A percentile compares a stretch with the other conserved stretches of the same genome.
Conservation (phyloP, 2,113 vertebrate genomes). For the Clarias magur region DNA sequence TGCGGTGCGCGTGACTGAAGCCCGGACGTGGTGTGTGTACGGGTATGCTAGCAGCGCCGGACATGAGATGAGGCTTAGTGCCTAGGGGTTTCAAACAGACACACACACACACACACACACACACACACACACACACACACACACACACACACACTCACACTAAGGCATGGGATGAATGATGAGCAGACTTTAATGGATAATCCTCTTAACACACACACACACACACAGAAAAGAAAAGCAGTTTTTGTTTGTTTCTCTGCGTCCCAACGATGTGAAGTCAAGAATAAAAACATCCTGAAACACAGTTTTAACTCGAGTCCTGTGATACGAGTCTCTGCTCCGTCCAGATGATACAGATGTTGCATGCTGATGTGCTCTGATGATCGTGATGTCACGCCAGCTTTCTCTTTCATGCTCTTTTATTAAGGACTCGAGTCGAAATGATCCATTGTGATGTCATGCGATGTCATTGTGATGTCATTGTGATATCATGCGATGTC, state of each 20-base stretch:
- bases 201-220: slow-evolving; percentile 13
- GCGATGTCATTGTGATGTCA: no score
- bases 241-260: slow-evolving; percentile 7
- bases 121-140: slow-evolving; percentile 36
- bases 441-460: background rate
- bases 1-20: slow-evolving; percentile 25
- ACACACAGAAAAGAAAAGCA: background rate
- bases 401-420: background rate
- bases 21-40: slow-evolving; percentile 9
- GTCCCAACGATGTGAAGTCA: background rate
- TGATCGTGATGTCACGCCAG: rapidly evolving
- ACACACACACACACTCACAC: slow-evolving; percentile 22
- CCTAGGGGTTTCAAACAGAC: slow-evolving; percentile 30
- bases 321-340: background rate
- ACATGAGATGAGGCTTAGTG: slow-evolving; percentile 15
- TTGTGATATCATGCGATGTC: no score
- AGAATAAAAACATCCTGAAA: no score
- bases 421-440: background rate
- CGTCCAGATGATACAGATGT: background rate
- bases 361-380: background rate
- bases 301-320: background rate
- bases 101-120: slow-evolving; percentile 23
- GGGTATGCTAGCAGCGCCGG: slow-evolving; percentile 10
- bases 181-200: slow-evolving; percentile 21
- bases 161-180: slow-evolving; percentile 28